Evolutionary conservation across 2,888 invertebrate species (phyloP).

Genomic region (Deroplatys truncata): DNA sequence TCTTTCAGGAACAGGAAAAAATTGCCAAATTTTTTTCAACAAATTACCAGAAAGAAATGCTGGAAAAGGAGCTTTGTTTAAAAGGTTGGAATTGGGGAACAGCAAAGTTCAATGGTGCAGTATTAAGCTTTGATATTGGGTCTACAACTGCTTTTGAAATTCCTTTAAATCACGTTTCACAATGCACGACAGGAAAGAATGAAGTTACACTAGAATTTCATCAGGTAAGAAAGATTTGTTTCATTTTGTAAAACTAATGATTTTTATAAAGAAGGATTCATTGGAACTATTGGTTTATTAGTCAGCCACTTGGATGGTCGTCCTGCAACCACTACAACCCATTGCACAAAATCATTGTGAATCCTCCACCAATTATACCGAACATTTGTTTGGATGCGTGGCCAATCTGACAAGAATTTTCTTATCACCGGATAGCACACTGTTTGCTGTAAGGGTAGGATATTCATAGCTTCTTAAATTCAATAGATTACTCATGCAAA

Average conservation of each 20-base stretch:
- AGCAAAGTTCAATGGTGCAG: slow-evolving; percentile 86
- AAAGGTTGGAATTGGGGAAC: slow-evolving; percentile 99
- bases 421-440: too few species aligned
- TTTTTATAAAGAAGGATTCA: background rate
- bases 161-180: slow-evolving; percentile 91
- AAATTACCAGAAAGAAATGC: slow-evolving; percentile 79
- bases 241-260: background rate
- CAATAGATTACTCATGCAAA: too few species aligned
- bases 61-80: slow-evolving; percentile 86
- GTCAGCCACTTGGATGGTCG: too few species aligned
- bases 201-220: slow-evolving; percentile 98
- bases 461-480: too few species aligned
- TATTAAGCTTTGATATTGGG: slow-evolving; percentile 80
- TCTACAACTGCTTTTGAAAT: slow-evolving; percentile 89
- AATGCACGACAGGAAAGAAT: slow-evolving; percentile 93
- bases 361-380: too few species aligned
- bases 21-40: slow-evolving; percentile 82
- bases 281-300: background rate
- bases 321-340: too few species aligned
- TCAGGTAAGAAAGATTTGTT: slow-evolving; percentile 55
- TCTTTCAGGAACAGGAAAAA: slow-evolving; percentile 82
- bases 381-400: too few species aligned
- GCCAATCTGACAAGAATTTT: too few species aligned
- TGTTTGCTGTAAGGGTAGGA: too few species aligned
- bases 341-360: too few species aligned